These are phyloP conservation scores for Micromussa lordhowensis DNA, from an alignment of 92 coral and sea anemone species.

Conservation along the genomic window DNA sequence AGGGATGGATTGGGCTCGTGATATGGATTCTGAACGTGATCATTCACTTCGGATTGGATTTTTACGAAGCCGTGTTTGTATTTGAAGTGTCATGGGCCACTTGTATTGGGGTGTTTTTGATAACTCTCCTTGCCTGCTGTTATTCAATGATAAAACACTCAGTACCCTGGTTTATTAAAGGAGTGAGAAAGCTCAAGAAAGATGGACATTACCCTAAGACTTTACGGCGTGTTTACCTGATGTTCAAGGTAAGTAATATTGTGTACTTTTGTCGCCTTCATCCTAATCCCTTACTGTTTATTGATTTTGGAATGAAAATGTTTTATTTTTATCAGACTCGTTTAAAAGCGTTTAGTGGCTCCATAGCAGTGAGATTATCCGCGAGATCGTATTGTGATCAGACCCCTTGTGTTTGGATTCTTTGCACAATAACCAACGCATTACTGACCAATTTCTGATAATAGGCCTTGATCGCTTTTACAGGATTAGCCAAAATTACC, in stretches of 20 bases:
- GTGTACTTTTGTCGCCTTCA: constrained; percentile 5
- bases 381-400: not conserved
- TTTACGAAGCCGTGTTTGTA: constrained; percentile 89
- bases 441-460: not conserved
- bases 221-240: constrained; percentile 71
- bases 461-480: not conserved
- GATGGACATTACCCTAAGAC: constrained; percentile 93
- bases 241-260: constrained; percentile 81
- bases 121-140: constrained; percentile 81
- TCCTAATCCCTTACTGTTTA: constrained; percentile 33
- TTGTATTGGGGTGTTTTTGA: constrained; percentile 80
- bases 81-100: constrained; percentile 93
- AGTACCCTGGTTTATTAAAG: constrained; percentile 91
- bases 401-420: constrained; percentile 4
- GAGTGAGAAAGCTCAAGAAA: constrained; percentile 80
- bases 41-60: constrained; percentile 88
- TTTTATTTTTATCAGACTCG: not conserved
- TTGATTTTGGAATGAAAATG: constrained; percentile 4
- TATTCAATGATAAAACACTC: constrained; percentile 83
- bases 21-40: constrained; percentile 78
- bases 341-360: constrained; percentile 3
- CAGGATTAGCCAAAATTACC: constrained; percentile 7
- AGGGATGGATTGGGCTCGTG: constrained; percentile 84
- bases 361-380: not conserved
- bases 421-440: not conserved